phyloP scores from a whole-genome alignment of 2,888 invertebrate species.

The Brassicogethes aeneus region DNA sequence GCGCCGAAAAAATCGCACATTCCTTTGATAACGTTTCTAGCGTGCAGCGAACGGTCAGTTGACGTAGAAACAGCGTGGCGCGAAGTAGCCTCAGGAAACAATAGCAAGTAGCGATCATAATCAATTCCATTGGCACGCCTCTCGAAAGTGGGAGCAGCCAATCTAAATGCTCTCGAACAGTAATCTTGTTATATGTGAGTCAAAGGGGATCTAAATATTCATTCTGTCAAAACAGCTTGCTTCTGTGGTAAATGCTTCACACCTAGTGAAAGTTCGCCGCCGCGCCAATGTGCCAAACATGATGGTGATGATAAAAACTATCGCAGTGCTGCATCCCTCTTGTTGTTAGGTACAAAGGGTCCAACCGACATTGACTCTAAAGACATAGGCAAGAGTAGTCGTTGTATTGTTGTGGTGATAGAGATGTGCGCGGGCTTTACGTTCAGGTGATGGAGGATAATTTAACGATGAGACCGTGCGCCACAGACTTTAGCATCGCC shows the following conservation, averaged over 20 bases:
- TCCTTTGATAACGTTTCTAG: constrained; percentile 48
- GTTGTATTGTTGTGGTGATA: background rate
- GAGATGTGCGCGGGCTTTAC: constrained; percentile 23
- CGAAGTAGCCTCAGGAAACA: too few species aligned
- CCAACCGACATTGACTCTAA: background rate
- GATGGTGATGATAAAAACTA: too few species aligned
- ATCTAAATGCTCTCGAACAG: constrained; percentile 40
- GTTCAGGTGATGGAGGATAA: constrained; percentile 50
- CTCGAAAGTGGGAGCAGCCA: constrained; percentile 43
- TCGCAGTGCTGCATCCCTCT: too few species aligned
- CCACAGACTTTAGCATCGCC: constrained; percentile 93
- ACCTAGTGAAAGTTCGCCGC: constrained; percentile 14
- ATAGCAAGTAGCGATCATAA: constrained; percentile 16
- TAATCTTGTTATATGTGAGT: constrained; percentile 40
- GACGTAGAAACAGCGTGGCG: constrained; percentile 45
- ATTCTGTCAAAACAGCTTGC: constrained; percentile 42
- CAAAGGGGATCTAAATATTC: constrained; percentile 41
- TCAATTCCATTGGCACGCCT: constrained; percentile 35
- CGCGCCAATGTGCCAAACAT: constrained; percentile 1
- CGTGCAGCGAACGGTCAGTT: constrained; percentile 45
- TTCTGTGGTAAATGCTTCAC: constrained; percentile 28
- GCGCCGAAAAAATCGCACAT: constrained; percentile 41
- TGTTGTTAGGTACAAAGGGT: background rate
- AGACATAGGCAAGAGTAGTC: background rate
- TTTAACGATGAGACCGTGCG: constrained; percentile 66